phyloP scores from a whole-genome alignment of 2,113 vertebrate species.

The Aptenodytes patagonicus region DNA sequence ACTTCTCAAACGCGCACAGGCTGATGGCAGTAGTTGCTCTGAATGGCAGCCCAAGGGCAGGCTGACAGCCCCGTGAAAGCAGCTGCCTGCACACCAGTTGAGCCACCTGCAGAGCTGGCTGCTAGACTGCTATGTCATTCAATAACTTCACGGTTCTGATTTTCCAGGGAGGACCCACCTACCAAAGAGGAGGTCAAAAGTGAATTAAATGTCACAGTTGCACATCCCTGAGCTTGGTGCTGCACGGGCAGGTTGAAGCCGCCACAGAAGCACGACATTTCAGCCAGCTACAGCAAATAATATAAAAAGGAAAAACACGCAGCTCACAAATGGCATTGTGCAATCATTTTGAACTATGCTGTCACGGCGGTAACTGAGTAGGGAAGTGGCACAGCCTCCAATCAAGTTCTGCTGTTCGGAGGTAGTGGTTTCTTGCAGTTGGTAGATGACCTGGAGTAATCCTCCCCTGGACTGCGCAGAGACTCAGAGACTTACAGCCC shows the following conservation, averaged over 20 bases:
- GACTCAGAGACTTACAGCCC: neutral
- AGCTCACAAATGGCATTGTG: neutral
- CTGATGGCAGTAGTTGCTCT: neutral
- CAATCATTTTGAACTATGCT: neutral
- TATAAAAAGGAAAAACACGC: neutral
- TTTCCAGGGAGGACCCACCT: neutral
- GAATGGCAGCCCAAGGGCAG: neutral
- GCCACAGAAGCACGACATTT: neutral
- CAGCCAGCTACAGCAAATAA: neutral
- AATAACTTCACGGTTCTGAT: neutral
- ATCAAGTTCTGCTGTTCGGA: neutral
- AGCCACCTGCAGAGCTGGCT: neutral
- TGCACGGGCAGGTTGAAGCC: neutral
- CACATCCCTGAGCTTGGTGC: neutral
- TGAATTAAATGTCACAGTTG: neutral
- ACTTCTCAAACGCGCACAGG: rapidly evolving
- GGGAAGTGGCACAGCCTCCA: neutral
- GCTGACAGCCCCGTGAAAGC: neutral
- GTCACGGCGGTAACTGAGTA: neutral
- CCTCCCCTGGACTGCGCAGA: neutral
- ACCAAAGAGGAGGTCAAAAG: neutral
- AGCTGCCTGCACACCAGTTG: rapidly evolving
- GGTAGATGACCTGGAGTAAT: neutral
- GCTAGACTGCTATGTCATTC: neutral
- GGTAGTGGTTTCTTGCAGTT: neutral